phyloP scores from a whole-genome alignment of 1,140 invertebrate genomes.

The Macrostomum lignano region DNA sequence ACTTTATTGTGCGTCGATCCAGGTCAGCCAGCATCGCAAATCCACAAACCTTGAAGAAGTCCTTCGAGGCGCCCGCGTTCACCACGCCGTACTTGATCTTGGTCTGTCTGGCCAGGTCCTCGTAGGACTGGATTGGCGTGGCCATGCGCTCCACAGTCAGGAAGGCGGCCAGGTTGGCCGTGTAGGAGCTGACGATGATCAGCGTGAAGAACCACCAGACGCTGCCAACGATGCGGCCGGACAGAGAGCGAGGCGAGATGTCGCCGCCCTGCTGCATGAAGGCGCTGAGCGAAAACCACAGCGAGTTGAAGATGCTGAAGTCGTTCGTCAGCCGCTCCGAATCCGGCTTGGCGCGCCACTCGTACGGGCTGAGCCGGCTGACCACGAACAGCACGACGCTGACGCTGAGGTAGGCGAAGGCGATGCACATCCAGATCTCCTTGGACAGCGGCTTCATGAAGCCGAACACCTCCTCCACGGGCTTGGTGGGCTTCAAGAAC shows the following conservation, averaged over 20 bases:
- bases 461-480: slow-evolving; percentile 67
- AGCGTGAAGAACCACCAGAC: slow-evolving; percentile 28
- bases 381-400: slow-evolving; percentile 73
- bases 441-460: slow-evolving; percentile 83
- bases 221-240: slow-evolving; percentile 11
- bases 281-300: slow-evolving; percentile 73
- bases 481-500: slow-evolving; percentile 80
- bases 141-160: slow-evolving; percentile 23
- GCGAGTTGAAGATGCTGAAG: slow-evolving; percentile 39
- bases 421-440: slow-evolving; percentile 86
- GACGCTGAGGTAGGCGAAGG: slow-evolving; percentile 80
- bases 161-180: slow-evolving; percentile 27
- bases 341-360: too few relatives aligned
- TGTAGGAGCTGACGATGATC: slow-evolving; percentile 27
- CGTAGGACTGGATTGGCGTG: slow-evolving; percentile 18
- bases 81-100: slow-evolving; percentile 13
- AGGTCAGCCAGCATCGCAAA: too few relatives aligned
- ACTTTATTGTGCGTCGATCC: too few relatives aligned
- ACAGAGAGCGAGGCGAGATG: slow-evolving; percentile 42
- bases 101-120: slow-evolving; percentile 18
- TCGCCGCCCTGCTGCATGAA: slow-evolving; percentile 95
- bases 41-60: slow-evolving; percentile 9
- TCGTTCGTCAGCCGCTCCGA: too few relatives aligned
- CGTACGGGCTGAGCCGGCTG: slow-evolving; percentile 72
- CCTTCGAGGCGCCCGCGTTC: slow-evolving; percentile 7